Evolutionary conservation across 1,140 invertebrate genomes (phyloP).

Genomic region (Mamestra configurata): DNA sequence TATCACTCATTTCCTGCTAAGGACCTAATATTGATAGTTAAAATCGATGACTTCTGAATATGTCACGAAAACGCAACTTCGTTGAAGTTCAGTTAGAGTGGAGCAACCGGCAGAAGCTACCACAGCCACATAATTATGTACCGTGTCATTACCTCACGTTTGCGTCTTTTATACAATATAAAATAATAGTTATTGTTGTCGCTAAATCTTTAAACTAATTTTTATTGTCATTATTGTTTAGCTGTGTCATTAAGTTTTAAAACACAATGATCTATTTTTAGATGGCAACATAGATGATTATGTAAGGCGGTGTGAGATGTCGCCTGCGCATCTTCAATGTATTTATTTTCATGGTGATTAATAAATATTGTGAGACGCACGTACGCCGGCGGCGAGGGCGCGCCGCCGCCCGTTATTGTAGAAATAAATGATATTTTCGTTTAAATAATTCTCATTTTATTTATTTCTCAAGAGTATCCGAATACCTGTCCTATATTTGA

Average conservation of each 20-base stretch:
- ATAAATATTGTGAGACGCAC: conserved; percentile 86
- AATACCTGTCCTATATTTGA: too few relatives aligned
- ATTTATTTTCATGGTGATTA: conserved; percentile 83
- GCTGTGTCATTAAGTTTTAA: conserved; percentile 74
- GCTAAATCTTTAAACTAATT: conserved; percentile 79
- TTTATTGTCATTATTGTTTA: conserved; percentile 76
- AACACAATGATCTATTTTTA: conserved; percentile 76
- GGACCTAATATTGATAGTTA: conserved; percentile 8
- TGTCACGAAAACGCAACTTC: neutral
- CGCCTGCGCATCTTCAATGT: conserved; percentile 74
- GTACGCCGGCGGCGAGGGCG: conserved; percentile 70
- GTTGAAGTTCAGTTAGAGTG: conserved; percentile 59
- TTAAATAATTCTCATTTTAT: conserved; percentile 81
- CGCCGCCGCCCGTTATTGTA: conserved; percentile 81
- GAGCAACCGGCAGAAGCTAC: conserved; percentile 66
- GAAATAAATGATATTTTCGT: conserved; percentile 88
- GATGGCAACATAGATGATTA: conserved; percentile 75
- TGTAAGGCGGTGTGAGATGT: conserved; percentile 71
- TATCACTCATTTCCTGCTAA: conserved; percentile 39
- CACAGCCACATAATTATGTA: conserved; percentile 69
- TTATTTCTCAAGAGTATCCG: too few relatives aligned
- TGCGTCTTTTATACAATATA: conserved; percentile 79
- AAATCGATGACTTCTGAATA: neutral
- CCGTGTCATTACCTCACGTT: conserved; percentile 84
- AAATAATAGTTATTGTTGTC: conserved; percentile 81